Conservation (phyloP, 2,113 vertebrate species). For the Hucho hucho region DNA sequence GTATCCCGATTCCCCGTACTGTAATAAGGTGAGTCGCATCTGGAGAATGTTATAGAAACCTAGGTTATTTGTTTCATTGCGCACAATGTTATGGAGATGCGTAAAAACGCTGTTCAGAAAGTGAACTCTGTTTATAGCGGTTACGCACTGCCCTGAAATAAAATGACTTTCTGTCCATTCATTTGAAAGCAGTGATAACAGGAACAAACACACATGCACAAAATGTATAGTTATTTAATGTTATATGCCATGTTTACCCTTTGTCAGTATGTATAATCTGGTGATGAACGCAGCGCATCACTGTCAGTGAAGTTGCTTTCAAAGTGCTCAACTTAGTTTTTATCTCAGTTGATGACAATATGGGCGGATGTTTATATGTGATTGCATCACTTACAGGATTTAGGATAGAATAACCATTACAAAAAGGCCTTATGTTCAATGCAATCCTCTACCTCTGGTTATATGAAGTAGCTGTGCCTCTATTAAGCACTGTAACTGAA, state of each 20-base stretch:
- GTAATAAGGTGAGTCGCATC: conserved; percentile 85
- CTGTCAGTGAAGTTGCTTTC: background rate
- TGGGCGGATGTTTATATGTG: too few species aligned
- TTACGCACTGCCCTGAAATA: background rate
- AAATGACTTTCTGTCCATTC: background rate
- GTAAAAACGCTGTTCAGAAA: background rate
- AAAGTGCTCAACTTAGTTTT: background rate
- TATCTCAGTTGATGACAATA: too few species aligned
- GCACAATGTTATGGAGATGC: background rate
- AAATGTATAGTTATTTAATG: background rate
- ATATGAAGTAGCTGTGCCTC: background rate
- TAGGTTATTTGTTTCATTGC: background rate
- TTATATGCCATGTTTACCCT: background rate
- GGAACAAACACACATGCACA: background rate
- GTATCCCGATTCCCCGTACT: conserved; percentile 90
- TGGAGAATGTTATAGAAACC: background rate
- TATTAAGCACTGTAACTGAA: background rate
- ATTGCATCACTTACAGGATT: too few species aligned
- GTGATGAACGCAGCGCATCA: conserved; percentile 10
- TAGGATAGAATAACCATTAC: too few species aligned
- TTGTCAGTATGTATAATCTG: background rate
- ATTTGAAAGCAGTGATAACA: background rate
- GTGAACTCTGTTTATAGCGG: background rate
- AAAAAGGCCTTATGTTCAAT: background rate
- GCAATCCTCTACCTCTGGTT: background rate